Conservation (phyloP, 2,888 invertebrate species). For the Lycocerus yunnanus region DNA sequence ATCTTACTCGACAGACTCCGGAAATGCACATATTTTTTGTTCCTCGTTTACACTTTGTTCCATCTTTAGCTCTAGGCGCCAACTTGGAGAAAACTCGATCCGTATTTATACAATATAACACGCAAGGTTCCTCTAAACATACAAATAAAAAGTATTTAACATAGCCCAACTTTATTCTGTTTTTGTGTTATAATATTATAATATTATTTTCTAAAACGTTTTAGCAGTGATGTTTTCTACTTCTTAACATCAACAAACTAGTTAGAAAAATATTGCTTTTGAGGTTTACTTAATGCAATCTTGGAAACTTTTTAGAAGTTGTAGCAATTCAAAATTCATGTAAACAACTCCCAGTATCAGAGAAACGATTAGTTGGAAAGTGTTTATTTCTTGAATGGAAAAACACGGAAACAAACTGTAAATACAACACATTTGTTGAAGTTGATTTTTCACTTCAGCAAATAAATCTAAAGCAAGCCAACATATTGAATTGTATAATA, state of each 20-base stretch:
- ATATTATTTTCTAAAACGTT: not conserved
- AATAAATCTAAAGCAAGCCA: not conserved
- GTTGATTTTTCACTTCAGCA: not conserved
- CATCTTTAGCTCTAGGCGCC: constrained; percentile 64
- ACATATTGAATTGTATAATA: not conserved
- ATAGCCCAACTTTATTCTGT: not conserved
- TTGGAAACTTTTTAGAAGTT: not conserved
- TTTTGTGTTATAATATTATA: not conserved
- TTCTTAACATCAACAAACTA: not conserved
- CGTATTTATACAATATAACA: constrained; percentile 66
- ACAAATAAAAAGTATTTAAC: not conserved
- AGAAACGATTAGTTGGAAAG: not conserved
- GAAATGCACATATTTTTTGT: constrained; percentile 67
- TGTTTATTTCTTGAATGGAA: not conserved
- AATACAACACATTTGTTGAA: not conserved
- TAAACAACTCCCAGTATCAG: not conserved
- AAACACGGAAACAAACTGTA: not conserved
- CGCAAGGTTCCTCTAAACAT: constrained; percentile 59
- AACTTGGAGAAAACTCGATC: constrained; percentile 63
- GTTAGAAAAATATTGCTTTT: not conserved
- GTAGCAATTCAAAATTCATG: not conserved
- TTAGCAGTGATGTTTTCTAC: not conserved
- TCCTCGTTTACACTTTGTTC: constrained; percentile 66
- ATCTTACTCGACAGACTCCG: constrained; percentile 64
- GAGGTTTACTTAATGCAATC: not conserved